These are phyloP conservation scores for Hestina assimilis DNA, from an alignment of 1,140 invertebrate species.

Conservation along the genomic window DNA sequence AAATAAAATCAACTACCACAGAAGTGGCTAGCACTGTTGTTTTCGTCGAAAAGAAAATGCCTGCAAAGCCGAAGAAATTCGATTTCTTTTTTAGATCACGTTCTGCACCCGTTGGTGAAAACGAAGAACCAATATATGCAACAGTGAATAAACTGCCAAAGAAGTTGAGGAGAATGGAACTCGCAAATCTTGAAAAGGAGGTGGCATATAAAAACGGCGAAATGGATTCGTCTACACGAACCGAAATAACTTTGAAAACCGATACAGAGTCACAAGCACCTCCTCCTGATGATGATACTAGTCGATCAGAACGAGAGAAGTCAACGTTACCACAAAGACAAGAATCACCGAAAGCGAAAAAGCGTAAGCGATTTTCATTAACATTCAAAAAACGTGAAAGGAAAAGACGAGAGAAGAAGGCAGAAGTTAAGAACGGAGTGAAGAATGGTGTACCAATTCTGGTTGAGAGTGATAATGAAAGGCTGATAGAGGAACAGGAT, in stretches of 20 bases:
- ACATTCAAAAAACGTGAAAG: conserved; percentile 74
- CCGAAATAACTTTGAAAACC: conserved; percentile 62
- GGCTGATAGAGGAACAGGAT: conserved; percentile 61
- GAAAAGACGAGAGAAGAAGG: conserved; percentile 69
- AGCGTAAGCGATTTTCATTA: conserved; percentile 73
- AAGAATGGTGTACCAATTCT: conserved; percentile 53
- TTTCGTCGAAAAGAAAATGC: conserved; percentile 73
- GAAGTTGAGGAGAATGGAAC: conserved; percentile 67
- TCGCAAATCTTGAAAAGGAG: conserved; percentile 75
- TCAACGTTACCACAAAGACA: conserved; percentile 59
- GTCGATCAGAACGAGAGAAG: conserved; percentile 66
- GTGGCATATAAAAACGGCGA: conserved; percentile 68
- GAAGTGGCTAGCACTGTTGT: conserved; percentile 76
- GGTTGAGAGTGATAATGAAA: conserved; percentile 65
- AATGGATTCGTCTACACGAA: conserved; percentile 58
- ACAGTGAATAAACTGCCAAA: conserved; percentile 77
- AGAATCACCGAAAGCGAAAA: conserved; percentile 73
- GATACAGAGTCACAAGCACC: conserved; percentile 63
- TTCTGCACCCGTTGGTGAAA: conserved; percentile 71
- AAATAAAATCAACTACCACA: conserved; percentile 66
- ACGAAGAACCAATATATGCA: conserved; percentile 75
- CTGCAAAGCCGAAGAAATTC: conserved; percentile 66
- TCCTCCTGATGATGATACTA: conserved; percentile 65
- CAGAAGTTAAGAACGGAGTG: conserved; percentile 63
- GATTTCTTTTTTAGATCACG: conserved; percentile 74